A percentile compares a stretch with the other conserved stretches of the same genome.
phyloP scores from a whole-genome alignment of 2,113 vertebrate species.

The Cyrtonyx montezumae region DNA sequence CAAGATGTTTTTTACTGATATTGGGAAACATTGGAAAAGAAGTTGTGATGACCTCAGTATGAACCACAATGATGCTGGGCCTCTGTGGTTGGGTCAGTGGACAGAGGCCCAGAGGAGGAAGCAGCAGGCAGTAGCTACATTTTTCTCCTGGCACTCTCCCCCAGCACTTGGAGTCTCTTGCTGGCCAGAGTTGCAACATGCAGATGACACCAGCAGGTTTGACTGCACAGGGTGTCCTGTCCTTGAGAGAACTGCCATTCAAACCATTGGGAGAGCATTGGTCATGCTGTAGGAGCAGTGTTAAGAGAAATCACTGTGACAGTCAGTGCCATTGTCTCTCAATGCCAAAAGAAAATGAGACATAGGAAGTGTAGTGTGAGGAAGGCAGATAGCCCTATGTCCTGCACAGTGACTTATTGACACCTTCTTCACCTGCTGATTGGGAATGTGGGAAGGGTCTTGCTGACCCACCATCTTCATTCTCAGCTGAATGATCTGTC shows the following conservation, averaged over 20 bases:
- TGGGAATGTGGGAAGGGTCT: background rate
- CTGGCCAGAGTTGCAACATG: background rate
- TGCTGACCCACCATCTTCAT: background rate
- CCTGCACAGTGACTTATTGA: background rate
- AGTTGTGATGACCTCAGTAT: background rate
- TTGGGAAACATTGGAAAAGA: background rate
- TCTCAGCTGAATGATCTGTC: background rate
- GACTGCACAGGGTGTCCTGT: background rate
- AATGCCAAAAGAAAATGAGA: background rate
- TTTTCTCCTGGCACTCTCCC: background rate
- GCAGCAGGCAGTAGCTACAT: fast-evolving
- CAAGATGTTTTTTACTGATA: background rate
- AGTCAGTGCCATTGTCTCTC: background rate
- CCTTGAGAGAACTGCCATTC: background rate
- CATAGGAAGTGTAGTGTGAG: fast-evolving
- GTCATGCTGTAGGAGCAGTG: background rate
- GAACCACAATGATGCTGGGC: background rate
- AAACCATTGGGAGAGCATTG: background rate
- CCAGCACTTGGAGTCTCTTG: background rate
- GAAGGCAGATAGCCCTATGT: background rate
- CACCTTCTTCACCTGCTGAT: background rate
- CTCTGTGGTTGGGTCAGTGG: background rate
- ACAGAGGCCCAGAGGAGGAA: background rate
- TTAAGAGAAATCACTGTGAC: background rate
- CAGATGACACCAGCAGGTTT: fast-evolving